Evolutionary conservation across 2,113 vertebrate genomes (phyloP), one percentile per base, ranked within the genome.

Genomic region (Procavia capensis): DNA sequence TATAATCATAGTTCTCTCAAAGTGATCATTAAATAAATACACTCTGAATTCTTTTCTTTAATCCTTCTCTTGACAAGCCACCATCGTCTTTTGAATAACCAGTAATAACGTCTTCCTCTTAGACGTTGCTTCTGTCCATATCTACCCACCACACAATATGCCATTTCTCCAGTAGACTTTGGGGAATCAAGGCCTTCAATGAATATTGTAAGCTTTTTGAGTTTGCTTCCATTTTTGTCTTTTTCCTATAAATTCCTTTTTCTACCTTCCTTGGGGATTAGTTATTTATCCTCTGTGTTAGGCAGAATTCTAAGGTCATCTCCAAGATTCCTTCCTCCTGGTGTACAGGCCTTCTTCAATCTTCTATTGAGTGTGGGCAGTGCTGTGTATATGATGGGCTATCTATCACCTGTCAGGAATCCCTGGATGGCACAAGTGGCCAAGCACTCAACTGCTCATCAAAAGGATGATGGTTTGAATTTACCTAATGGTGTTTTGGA

Each of bases 1-100:
- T 80, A 95, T 96, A 97, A 96, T 97, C 95, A 95, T 76, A 95
- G 88, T 86, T 90, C 68, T 95, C 57, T 14, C 25, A 75, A 19
- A 22, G 31, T 88, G 90, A 95, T 90, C 88, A 70, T 66, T 72
- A 79, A 64, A 78, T 95, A 96, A 96, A 95, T 75, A 93, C 84
- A 91, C 80, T 64, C 80, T 76, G 81, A 90, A 82, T 94, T 94
- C 83, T 85, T 95, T 72, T 86, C 78, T 93, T 83, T 79, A 93
- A 93, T 95, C 93, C 43, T 88, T 88, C 91, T 89, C 76, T 85
- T 96, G 97, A 95, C 91, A 96, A 90, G 95, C 63, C 17, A 43
- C 63, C 88, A 64, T 97, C 81, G 61, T 70, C 54, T 17, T 93
- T 68, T 22, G 10, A 41, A 68, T 92, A 96, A 96, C 92, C 95